Evolutionary conservation across 92 coral and sea anemone species (phyloP).

Genomic region (Muricea muricata): DNA sequence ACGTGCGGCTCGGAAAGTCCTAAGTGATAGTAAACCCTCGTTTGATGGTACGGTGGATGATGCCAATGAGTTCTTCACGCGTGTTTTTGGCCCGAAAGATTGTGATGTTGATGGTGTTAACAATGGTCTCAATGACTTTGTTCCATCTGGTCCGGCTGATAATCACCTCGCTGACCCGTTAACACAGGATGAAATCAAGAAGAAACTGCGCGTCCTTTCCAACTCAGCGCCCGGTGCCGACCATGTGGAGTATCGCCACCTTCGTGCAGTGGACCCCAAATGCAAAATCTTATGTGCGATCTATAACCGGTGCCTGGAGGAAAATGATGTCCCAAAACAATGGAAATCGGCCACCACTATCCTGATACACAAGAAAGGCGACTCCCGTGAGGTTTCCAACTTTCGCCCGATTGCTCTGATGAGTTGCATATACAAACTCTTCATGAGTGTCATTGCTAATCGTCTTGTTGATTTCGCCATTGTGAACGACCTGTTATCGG

Average conservation of each 20-base stretch:
- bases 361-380: conserved; percentile 21
- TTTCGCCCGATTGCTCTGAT: conserved; percentile 20
- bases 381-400: neutral
- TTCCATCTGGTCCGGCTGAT: neutral
- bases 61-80: neutral
- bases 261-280: neutral
- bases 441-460: neutral
- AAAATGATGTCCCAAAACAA: neutral
- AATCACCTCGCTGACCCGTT: neutral
- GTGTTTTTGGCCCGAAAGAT: neutral
- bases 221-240: conserved; percentile 28
- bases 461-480: neutral
- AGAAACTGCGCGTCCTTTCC: neutral
- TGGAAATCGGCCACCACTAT: conserved; percentile 6
- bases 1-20: conserved; percentile 2
- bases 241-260: conserved; percentile 3
- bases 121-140: neutral
- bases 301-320: neutral
- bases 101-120: neutral
- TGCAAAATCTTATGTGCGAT: neutral
- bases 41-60: neutral
- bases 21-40: neutral
- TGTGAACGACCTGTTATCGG: neutral
- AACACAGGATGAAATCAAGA: neutral
- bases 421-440: conserved; percentile 22